Conservation (phyloP, 2,888 invertebrate species). For the Eristalinus sepulchralis region DNA sequence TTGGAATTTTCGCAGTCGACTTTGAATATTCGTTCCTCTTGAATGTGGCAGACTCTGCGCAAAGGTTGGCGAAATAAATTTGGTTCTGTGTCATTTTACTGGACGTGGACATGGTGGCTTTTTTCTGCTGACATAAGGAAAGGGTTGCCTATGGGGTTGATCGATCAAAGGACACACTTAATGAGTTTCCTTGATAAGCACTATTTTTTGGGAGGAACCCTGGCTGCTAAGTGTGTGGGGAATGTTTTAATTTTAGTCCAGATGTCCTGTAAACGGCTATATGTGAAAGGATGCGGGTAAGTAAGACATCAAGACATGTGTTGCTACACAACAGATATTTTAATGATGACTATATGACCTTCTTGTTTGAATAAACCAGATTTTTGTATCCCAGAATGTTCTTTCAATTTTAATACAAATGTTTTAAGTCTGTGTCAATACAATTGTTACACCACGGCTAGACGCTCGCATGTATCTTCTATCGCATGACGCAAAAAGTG, state of each 20-base stretch:
- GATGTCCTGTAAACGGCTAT: neutral
- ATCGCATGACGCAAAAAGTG: too few species aligned
- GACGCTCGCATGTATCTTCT: too few species aligned
- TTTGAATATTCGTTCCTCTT: neutral
- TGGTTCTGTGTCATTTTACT: constrained; percentile 23
- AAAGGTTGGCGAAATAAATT: constrained; percentile 20
- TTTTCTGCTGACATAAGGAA: neutral
- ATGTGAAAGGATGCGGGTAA: neutral
- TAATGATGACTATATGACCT: too few species aligned
- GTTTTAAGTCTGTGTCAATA: too few species aligned
- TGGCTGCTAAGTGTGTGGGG: neutral
- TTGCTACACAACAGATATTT: neutral
- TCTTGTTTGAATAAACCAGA: too few species aligned
- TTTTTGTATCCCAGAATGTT: too few species aligned
- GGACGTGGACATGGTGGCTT: neutral
- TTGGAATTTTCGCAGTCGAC: constrained; percentile 16
- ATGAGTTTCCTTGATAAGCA: neutral
- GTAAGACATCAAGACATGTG: neutral
- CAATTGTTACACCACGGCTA: too few species aligned
- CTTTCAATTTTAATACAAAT: too few species aligned
- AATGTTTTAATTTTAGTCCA: constrained; percentile 3
- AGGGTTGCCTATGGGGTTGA: neutral
- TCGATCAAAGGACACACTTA: neutral
- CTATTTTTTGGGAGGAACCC: neutral
- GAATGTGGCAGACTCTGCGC: neutral